Evolutionary conservation across 2,113 vertebrate species (phyloP).

Genomic region (Forbesichthys papilliferus): DNA sequence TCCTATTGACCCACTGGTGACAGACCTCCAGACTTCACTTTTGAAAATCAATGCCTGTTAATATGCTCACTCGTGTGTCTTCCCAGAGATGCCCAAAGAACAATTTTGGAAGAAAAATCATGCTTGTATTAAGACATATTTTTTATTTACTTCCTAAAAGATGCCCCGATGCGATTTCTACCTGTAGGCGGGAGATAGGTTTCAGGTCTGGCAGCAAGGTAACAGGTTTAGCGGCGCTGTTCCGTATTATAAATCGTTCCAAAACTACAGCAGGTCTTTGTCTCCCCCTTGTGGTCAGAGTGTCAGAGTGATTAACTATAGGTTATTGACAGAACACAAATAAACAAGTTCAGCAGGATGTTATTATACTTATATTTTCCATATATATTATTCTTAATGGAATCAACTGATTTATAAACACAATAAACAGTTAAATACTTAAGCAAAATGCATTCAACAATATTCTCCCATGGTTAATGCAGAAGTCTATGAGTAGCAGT

Average conservation of each 20-base stretch:
- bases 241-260: too few relatives aligned
- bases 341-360: too few relatives aligned
- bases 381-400: too few relatives aligned
- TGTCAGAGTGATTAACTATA: too few relatives aligned
- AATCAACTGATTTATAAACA: too few relatives aligned
- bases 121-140: constrained; percentile 38
- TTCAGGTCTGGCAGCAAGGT: background rate
- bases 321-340: too few relatives aligned
- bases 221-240: too few relatives aligned
- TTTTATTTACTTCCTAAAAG: constrained; percentile 12
- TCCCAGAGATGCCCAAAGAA: constrained; percentile 44
- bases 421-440: too few relatives aligned
- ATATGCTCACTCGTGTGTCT: constrained; percentile 48
- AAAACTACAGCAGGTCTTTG: constrained; percentile 29
- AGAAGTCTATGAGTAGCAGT: too few relatives aligned
- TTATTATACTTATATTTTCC: too few relatives aligned
- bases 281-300: constrained; percentile 52
- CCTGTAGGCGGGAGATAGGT: constrained; percentile 12
- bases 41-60: constrained; percentile 68
- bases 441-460: too few relatives aligned
- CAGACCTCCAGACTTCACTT: constrained; percentile 54
- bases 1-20: constrained; percentile 56
- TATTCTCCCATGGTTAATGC: too few relatives aligned
- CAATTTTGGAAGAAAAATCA: constrained; percentile 35
- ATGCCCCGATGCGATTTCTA: constrained; percentile 10